phyloP scores from a whole-genome alignment of 2,797 vertebrate genomes.

The Rhynchotus rufescens region DNA sequence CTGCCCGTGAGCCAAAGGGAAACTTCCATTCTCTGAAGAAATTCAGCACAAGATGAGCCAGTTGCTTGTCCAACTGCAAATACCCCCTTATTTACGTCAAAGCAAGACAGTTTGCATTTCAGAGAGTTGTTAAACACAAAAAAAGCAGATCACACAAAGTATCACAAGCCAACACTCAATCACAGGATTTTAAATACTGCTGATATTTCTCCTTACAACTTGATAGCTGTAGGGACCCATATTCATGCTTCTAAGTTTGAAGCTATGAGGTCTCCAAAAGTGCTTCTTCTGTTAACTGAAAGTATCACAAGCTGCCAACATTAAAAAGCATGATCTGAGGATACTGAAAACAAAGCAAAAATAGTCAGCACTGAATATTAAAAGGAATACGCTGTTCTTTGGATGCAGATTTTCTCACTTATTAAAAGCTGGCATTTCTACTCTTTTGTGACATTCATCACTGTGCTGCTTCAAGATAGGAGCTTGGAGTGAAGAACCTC shows the following conservation, averaged over 20 bases:
- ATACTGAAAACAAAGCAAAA: conserved; percentile 11
- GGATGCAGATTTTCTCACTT: neutral
- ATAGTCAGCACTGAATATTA: neutral
- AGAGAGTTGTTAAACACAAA: neutral
- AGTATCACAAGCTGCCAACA: conserved; percentile 2
- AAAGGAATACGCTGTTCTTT: conserved; percentile 1
- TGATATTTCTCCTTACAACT: neutral
- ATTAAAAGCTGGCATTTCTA: neutral
- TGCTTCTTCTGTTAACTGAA: neutral
- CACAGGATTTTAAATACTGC: neutral
- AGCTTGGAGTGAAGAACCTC: neutral
- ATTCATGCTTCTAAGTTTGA: neutral
- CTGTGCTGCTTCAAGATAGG: neutral
- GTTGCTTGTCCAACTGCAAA: neutral
- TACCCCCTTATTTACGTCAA: neutral
- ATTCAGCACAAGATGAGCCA: neutral
- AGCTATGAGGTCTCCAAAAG: neutral
- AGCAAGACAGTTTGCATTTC: neutral
- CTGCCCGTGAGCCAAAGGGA: neutral
- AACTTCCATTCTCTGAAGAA: neutral
- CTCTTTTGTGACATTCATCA: neutral
- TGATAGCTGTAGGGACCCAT: neutral
- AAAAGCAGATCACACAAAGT: neutral
- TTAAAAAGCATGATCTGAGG: conserved; percentile 7
- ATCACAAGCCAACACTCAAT: neutral